Evolutionary conservation across 64 coral and sea anemone genomes (phyloP).

Genomic region (Stylophora pistillata): DNA sequence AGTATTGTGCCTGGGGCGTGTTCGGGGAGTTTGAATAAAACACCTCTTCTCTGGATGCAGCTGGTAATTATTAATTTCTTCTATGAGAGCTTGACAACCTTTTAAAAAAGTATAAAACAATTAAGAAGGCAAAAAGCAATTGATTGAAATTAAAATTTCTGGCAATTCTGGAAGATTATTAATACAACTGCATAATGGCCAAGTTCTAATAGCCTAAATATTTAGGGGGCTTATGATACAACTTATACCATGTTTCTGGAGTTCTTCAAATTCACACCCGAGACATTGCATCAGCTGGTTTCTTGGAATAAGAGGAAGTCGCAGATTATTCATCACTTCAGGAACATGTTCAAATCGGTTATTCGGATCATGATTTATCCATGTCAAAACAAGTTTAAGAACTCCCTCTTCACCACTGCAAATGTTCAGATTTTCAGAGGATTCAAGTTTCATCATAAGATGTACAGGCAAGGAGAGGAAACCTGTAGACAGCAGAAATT

Average conservation of each 20-base stretch:
- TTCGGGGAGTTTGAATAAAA: slow-evolving; percentile 17
- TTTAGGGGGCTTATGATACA: background rate
- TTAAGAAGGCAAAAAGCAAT: background rate
- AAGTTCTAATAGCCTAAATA: background rate
- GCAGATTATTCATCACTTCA: slow-evolving; percentile 48
- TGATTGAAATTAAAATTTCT: background rate
- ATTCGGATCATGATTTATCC: slow-evolving; percentile 26
- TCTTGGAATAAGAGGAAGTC: slow-evolving; percentile 56
- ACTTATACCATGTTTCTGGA: slow-evolving; percentile 31
- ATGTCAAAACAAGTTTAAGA: slow-evolving; percentile 25
- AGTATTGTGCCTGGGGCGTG: slow-evolving; percentile 22
- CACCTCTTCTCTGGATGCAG: slow-evolving; percentile 49
- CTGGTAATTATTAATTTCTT: slow-evolving; percentile 53
- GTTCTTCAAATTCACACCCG: slow-evolving; percentile 25
- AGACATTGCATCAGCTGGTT: slow-evolving; percentile 4
- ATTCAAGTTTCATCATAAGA: slow-evolving; percentile 3
- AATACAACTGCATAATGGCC: background rate
- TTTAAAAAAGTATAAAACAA: background rate
- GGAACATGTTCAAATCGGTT: slow-evolving; percentile 4
- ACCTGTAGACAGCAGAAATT: slow-evolving; percentile 10
- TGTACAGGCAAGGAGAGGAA: slow-evolving; percentile 34
- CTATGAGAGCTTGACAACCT: slow-evolving; percentile 46
- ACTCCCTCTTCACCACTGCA: slow-evolving; percentile 31
- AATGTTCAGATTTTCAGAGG: slow-evolving; percentile 58
- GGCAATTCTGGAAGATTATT: too few relatives aligned